Conservation (phyloP, 2,888 invertebrate genomes). For the Unio delphinus region DNA sequence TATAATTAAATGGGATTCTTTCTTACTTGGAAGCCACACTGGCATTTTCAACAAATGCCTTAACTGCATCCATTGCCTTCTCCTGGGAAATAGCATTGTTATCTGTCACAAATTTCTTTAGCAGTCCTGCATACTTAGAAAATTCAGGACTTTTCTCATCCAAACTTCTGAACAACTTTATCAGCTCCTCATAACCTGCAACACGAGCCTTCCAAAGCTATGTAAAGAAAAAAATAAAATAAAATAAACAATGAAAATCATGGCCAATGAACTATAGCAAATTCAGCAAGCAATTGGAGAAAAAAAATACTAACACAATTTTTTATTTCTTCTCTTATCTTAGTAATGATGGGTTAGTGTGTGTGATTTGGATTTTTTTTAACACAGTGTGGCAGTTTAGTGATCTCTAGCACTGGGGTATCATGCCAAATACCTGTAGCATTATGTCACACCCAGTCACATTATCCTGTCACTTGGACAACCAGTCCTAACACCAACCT, state of each 20-base stretch:
- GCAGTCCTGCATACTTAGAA: slow-evolving; percentile 88
- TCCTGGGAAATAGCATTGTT: slow-evolving; percentile 96
- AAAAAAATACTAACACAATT: background rate
- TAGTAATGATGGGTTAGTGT: too few species aligned
- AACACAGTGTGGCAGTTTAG: too few species aligned
- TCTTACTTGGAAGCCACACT: slow-evolving; percentile 76
- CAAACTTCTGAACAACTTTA: slow-evolving; percentile 88
- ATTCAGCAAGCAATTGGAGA: background rate
- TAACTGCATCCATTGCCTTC: slow-evolving; percentile 91
- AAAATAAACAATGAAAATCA: background rate
- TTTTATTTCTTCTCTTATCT: background rate
- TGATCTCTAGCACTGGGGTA: too few species aligned
- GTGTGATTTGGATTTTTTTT: too few species aligned
- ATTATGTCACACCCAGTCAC: too few species aligned
- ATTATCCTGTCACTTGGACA: too few species aligned
- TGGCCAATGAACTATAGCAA: background rate
- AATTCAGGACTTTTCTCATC: slow-evolving; percentile 95
- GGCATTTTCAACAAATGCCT: slow-evolving; percentile 93
- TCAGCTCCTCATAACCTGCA: slow-evolving; percentile 93
- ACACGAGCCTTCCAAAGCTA: slow-evolving; percentile 94
- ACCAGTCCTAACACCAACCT: too few species aligned
- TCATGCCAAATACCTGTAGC: too few species aligned
- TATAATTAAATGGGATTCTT: background rate
- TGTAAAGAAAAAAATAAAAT: slow-evolving; percentile 24
- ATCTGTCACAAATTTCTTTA: slow-evolving; percentile 95